phyloP scores from a whole-genome alignment of 2,113 vertebrate genomes.

The Labeo rohita region DNA sequence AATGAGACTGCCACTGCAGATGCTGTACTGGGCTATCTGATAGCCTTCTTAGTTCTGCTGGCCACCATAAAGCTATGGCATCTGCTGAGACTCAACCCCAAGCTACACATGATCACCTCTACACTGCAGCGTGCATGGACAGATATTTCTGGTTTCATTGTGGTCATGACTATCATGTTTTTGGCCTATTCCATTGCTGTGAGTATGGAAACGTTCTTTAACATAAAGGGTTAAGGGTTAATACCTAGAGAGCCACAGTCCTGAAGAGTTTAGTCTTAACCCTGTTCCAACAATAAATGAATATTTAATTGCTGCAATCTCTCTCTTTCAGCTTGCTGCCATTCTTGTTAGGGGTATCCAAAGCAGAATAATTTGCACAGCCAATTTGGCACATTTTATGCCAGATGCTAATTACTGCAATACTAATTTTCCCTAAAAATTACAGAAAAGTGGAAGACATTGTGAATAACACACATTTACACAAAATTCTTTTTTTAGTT shows the following conservation, averaged over 20 bases:
- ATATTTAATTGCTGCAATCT: too few species aligned
- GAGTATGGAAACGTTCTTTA: conserved; percentile 63
- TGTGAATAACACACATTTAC: too few species aligned
- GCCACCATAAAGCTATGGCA: conserved; percentile 94
- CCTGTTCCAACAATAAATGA: not conserved
- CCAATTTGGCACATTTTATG: too few species aligned
- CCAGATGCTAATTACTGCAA: too few species aligned
- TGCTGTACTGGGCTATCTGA: conserved; percentile 87
- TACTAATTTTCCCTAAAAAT: too few species aligned
- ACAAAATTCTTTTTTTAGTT: too few species aligned
- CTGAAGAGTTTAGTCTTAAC: not conserved
- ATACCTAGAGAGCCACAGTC: not conserved
- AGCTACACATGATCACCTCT: conserved; percentile 91
- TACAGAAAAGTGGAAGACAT: too few species aligned
- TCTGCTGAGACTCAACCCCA: conserved; percentile 90
- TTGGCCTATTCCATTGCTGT: conserved; percentile 89
- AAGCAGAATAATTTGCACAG: not conserved
- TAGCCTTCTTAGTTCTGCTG: conserved; percentile 91
- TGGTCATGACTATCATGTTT: conserved; percentile 88
- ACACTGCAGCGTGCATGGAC: conserved; percentile 88
- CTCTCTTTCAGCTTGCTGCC: not conserved
- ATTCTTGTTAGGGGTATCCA: not conserved
- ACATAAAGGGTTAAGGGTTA: not conserved
- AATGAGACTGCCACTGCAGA: conserved; percentile 87
- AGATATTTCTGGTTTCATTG: conserved; percentile 90